Evolutionary conservation across 2,888 invertebrate genomes (phyloP), one percentile per base, ranked within the genome.

Genomic region (Bedellia somnulentella): DNA sequence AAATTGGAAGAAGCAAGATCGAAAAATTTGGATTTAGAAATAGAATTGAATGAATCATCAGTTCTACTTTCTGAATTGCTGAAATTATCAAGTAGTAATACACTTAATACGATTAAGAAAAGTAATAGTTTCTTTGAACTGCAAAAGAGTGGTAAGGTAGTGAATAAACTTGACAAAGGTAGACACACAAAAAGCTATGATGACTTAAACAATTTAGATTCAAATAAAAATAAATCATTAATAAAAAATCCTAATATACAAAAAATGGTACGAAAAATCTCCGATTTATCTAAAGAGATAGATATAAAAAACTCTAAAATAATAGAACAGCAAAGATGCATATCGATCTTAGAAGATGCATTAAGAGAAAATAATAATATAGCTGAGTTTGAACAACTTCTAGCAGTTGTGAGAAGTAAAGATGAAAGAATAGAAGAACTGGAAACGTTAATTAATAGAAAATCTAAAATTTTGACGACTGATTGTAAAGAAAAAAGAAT

Each of bases 401-500:
- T 81, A 35, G 70, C 77, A 4, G 71, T 79, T 4, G 66, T 82
- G 4, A 64, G 79, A 36, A 78, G 78, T 41, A 86, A 84, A 57
- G 79, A 82, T 33, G 80, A 80, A 36, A 77, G 89, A 39, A 87
- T 93, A 31, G 80, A 82, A 47, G 89, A 91, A 50, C 63, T 94
- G 42, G 92, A 90, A 9, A 18, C 5, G 54, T 79, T 83, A 41
- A 81, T 86, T 4, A 78, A 85, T 42, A 82, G 81, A 40, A 60
- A 61, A 35, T 49, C 62, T 13, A 57, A 64, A 9, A 31, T 43
- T 1, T 42, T 49, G 18, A 49, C 60, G 16, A 47, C 51, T 11
- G 81, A 60, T 34, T 49, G 55, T 27, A 73, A 75, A 44, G 70
- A 76, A 18, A 77, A 76, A 36, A 76, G 86, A 37, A 85, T 89